Base-by-base conservation (phyloP, 2,888 invertebrate genomes). In the Entomobrya proxima region DNA sequence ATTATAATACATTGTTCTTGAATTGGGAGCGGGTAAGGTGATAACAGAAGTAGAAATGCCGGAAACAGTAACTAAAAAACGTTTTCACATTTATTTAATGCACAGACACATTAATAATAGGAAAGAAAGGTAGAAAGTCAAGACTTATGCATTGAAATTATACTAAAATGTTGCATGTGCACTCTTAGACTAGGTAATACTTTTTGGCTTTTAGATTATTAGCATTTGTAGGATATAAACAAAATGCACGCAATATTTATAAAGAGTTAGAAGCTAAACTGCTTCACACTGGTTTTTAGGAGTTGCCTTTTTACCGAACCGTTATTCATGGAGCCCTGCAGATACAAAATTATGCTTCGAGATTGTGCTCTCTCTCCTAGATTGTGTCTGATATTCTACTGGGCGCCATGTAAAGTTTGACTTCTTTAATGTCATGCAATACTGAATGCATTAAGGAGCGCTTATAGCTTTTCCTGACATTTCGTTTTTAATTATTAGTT, bases 21-120 rank as follows among this genome's bases (percentile, higher is more conserved):
- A 9, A 18, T 64, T 64, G 64, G 37, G 18, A 64, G 37, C 15
- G 21, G 18, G 44, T n/a, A 27, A 75, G 75, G 75, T 75, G 75
- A 75, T 75, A 75, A 52, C 50, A 75, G 52, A 52, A n/a, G 35
- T n/a, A 52, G 75, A 75, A 75, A 52, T 75, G 52, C 75, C 75
- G 75, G 75, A 75, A 75, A 52, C 75, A 35, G 52, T 32, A 75
- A 75, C 52, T 52, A 44, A 75, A 64, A 61, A 75, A 52, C 52
- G 75, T 52, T 75, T 75, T 52, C 30, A 52, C 75, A 52, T 75
- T 24, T 72, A 44, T 72, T 75, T 75, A 52, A 75, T 75, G 50
- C 32, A 35, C 35, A 30, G 15, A 35, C 5, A 52, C 47, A 47
- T 47, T 75, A 75, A 75, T 75, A 75, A 75, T 75, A 21, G 52